Evolutionary conservation across 2,113 vertebrate genomes (phyloP).

Genomic region (Oreocharis arfaki): DNA sequence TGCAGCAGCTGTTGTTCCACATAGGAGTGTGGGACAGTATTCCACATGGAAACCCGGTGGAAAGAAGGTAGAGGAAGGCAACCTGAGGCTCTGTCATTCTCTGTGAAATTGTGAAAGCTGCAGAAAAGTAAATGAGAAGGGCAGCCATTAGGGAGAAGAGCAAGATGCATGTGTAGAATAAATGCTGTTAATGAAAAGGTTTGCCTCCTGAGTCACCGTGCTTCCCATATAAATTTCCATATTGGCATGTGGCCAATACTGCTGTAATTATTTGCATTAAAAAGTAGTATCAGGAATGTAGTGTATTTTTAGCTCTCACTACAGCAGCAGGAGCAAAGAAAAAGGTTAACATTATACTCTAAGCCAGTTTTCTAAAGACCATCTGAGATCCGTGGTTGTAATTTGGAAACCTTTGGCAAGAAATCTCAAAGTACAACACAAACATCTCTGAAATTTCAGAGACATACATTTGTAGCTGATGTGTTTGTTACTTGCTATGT

Average conservation of each 20-base stretch:
- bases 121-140: neutral
- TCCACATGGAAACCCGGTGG: accelerated
- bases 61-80: neutral
- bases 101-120: neutral
- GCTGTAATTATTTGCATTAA: neutral
- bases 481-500: neutral
- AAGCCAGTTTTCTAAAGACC: neutral
- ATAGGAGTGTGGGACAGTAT: neutral
- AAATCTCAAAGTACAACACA: neutral
- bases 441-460: neutral
- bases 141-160: neutral
- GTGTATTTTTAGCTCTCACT: neutral
- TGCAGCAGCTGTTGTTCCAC: neutral
- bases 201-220: neutral
- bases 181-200: neutral
- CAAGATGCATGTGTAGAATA: slow-evolving; percentile 15
- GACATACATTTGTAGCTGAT: neutral
- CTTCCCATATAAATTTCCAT: neutral
- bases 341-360: neutral
- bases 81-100: neutral
- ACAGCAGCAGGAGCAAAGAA: neutral
- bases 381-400: neutral
- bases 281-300: neutral
- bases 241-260: neutral
- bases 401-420: neutral